Evolutionary conservation across 2,888 invertebrate genomes (phyloP), one percentile per base, ranked within the genome.

Genomic region (Trissonchulus latispiculum): DNA sequence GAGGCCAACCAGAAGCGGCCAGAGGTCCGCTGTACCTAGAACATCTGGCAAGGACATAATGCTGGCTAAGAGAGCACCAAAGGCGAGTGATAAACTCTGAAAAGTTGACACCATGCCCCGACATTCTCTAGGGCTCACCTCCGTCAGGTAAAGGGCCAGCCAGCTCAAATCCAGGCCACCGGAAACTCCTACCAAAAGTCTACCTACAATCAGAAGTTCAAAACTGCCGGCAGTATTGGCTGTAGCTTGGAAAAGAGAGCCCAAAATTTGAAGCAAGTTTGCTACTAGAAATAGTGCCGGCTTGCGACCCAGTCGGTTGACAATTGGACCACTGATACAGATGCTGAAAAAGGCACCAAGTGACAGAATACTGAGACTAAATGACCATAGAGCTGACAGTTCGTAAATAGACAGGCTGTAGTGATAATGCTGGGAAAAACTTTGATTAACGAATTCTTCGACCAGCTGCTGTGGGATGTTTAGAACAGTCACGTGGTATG

Each of bases 91-190:
- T 33, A 73, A 32, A 48, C 70, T 73, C 23, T 66, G 36, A 59
- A 36, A 70, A n/a, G 8, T 68, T 2, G 8, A 23, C 15, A 33
- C 18, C 32, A 32, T 18, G 15, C 68, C 68, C n/a, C 68, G 68
- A 68, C 8, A 32, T n/a, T 68, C 31, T 2, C 8, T 31, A 15
- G 68, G 68, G 33, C 70, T 70, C 2, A 18, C 48, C 33, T 71
- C 71, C 18, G 71, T 71, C 62, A 71, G 32, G 18, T 66, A 62
- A 29, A 71, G 8, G 2, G 36, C 71, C 61, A 71, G 33, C 18
- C 29, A 32, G 8, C 31, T 32, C 15, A 2, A 15, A 3, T 61
- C 61, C 15, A 71, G 33, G 2, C 71, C 71, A 3, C 23, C 35
- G 8, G 23, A 15, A 15, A 28, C 8, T 23, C 71, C 71, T 32